These are phyloP conservation scores for Odocoileus hemionus DNA, from an alignment of 2,113 vertebrate genomes.

Conservation along the genomic window DNA sequence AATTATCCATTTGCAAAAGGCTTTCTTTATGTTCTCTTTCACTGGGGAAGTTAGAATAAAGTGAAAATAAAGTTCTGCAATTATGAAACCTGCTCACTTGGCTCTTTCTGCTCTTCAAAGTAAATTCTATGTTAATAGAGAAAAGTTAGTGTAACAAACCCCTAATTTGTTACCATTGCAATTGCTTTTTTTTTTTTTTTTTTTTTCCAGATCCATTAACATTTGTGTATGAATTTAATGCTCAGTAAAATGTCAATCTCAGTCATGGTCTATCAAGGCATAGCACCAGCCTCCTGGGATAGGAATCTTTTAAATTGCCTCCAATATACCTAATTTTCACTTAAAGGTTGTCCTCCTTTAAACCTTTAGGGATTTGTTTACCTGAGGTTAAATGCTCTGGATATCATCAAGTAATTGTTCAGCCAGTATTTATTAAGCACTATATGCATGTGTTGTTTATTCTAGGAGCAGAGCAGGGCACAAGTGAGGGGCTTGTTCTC, in stretches of 20 bases:
- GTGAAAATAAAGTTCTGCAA: constrained; percentile 31
- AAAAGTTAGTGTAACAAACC: constrained; percentile 61
- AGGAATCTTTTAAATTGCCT: constrained; percentile 30
- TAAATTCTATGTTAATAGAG: constrained; percentile 70
- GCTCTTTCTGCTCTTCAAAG: constrained; percentile 64
- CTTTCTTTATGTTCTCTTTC: constrained; percentile 57
- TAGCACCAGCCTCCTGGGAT: constrained; percentile 14
- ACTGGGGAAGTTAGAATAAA: constrained; percentile 66
- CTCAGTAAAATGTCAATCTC: constrained; percentile 65
- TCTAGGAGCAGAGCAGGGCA: not conserved
- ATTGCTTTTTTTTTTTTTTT: constrained; percentile 51
- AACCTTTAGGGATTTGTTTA: not conserved
- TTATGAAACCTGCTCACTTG: constrained; percentile 71
- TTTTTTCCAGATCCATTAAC: constrained; percentile 64
- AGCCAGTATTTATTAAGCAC: not conserved
- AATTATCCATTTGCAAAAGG: constrained; percentile 52
- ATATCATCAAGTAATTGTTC: not conserved
- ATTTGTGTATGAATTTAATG: constrained; percentile 69
- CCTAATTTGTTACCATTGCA: constrained; percentile 55
- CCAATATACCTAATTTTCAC: constrained; percentile 5
- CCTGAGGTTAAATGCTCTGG: not conserved
- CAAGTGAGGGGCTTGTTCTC: not conserved
- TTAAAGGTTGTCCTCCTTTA: constrained; percentile 26
- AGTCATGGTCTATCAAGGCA: not conserved
- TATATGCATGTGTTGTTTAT: not conserved